Evolutionary conservation across 2,888 invertebrate species (phyloP).

Genomic region (Scaptomyza polygonia): DNA sequence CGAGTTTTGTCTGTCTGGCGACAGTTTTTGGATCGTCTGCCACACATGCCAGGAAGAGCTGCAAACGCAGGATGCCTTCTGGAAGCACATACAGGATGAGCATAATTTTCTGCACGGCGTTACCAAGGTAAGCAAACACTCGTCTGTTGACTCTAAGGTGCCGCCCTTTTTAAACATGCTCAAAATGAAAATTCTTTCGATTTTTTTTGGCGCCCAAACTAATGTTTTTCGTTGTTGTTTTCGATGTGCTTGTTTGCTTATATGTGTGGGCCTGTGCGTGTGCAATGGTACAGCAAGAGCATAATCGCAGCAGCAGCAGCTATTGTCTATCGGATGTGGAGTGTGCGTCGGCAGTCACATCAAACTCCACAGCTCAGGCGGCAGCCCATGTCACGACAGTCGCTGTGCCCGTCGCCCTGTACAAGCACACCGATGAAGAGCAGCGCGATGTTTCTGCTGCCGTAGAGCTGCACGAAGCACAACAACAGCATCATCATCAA

Average conservation of each 20-base stretch:
- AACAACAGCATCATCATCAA: constrained; percentile 42
- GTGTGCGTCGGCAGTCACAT: constrained; percentile 37
- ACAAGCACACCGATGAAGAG: constrained; percentile 76
- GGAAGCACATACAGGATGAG: constrained; percentile 82
- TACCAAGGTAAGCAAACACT: constrained; percentile 65
- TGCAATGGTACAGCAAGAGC: constrained; percentile 53
- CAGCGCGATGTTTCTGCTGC: constrained; percentile 61
- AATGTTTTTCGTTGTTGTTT: constrained; percentile 3
- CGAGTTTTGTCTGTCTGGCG: constrained; percentile 80
- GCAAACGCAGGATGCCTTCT: constrained; percentile 82
- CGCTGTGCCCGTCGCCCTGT: constrained; percentile 67
- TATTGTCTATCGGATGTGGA: constrained; percentile 79
- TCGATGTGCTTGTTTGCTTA: neutral
- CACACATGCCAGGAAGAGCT: constrained; percentile 82
- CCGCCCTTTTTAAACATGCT: neutral
- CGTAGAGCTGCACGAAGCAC: constrained; percentile 61
- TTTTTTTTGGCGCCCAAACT: constrained; percentile 50
- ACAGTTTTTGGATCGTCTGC: constrained; percentile 81
- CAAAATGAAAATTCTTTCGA: neutral
- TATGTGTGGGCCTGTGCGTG: neutral
- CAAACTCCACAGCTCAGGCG: constrained; percentile 32
- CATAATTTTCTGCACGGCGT: constrained; percentile 81
- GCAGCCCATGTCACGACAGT: constrained; percentile 50
- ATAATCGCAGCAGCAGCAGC: constrained; percentile 61
- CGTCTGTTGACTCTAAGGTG: neutral